These are phyloP conservation scores for Erithacus rubecula DNA, from an alignment of 2,797 vertebrate species.

Conservation along the genomic window DNA sequence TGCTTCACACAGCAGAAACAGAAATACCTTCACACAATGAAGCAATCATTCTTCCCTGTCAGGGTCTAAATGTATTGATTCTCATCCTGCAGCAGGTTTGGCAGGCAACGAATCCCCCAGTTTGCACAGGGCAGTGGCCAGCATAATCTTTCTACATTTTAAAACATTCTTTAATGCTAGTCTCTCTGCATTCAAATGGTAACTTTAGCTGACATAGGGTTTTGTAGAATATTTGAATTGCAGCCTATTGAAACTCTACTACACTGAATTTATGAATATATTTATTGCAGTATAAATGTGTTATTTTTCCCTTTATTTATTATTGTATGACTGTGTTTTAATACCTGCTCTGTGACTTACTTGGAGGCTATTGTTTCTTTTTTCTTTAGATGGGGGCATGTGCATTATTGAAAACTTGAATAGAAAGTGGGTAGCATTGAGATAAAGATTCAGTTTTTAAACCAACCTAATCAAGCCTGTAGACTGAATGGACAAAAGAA, in stretches of 20 bases:
- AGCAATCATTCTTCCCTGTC: conserved; percentile 51
- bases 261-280: conserved; percentile 27
- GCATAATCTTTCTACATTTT: conserved; percentile 54
- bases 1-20: conserved; percentile 22
- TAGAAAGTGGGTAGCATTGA: background rate
- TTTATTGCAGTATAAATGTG: conserved; percentile 38
- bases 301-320: conserved; percentile 44
- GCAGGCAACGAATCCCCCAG: conserved; percentile 39
- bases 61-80: conserved; percentile 53
- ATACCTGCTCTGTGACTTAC: background rate
- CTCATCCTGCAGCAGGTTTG: conserved; percentile 52
- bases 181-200: conserved; percentile 24
- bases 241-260: conserved; percentile 41
- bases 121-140: conserved; percentile 45
- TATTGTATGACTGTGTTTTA: background rate
- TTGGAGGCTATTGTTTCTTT: background rate
- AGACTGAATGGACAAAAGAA: background rate
- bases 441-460: background rate
- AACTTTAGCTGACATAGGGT: conserved; percentile 50
- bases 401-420: background rate
- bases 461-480: background rate
- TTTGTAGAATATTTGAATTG: conserved; percentile 56
- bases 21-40: conserved; percentile 51
- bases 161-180: conserved; percentile 53
- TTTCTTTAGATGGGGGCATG: background rate